Base-by-base conservation (phyloP, 2,797 vertebrate genomes). In the Sylvilagus floridanus region DNA sequence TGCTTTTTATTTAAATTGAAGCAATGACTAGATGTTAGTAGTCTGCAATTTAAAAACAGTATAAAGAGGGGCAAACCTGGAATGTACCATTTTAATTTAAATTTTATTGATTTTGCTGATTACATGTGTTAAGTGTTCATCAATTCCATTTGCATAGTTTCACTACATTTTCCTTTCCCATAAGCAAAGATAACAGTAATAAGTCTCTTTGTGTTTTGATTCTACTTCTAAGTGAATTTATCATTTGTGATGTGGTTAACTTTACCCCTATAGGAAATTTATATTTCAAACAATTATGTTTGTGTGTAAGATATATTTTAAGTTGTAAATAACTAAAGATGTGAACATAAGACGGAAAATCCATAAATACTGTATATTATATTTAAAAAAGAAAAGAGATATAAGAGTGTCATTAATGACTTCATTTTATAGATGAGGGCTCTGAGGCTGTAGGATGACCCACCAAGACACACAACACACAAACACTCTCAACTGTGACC, bases 81-180 rank as follows among this genome's bases (percentile, higher is more conserved):
- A 96, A 63, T 79, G 12, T 2, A 90, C 19, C 21, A 37, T 69
- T 96, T 96, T 77, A 69, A 89, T 87, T 92, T 83, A 93, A 68
- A 90, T 88, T 85, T 75, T 93, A 88, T 85, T 93, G 65, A 95
- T 94, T 95, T 95, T 93, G 35, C 26, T 93, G 54, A 93, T 83
- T 88, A 62, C 47, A 86, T 54, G 12, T 77, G 37, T 82, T 87
- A 92, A 82, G 11, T 68, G 57, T 13, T 90, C n/a, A 88, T 87
- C 37, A 69, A 88, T 92, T 95, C 62, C 28, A 3, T 94, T 85
- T 77, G 65, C 78, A 50, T 91, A 52, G 62, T 78, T 81, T 42
- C 63, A 95, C 22, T 90, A 88, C 73, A 90, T 66, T 96, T 92
- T 89, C 17, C 42, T 87, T 96, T 87, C 81, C 30, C 14, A 32